Evolutionary conservation across 2,888 invertebrate genomes (phyloP).

Genomic region (Byasa hedistus): DNA sequence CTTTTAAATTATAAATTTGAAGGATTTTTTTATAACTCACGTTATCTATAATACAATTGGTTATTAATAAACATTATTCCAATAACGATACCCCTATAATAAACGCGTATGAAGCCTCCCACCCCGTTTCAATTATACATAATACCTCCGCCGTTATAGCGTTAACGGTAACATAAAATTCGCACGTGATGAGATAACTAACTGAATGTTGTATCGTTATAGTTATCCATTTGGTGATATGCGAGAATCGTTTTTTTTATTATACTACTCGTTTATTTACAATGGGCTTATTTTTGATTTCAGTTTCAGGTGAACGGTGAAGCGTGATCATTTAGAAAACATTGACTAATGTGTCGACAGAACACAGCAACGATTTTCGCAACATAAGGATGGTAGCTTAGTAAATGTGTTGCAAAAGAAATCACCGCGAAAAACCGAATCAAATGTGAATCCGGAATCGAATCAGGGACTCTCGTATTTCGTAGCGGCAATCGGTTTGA

Average conservation of each 20-base stretch:
- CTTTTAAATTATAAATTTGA: too few species aligned
- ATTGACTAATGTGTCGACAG: too few species aligned
- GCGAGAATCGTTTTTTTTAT: slow-evolving; percentile 25
- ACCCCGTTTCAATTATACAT: slow-evolving; percentile 26
- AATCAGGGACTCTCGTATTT: too few species aligned
- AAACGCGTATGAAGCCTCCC: background rate
- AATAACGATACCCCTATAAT: slow-evolving; percentile 1
- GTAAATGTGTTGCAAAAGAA: too few species aligned
- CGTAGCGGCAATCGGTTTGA: too few species aligned
- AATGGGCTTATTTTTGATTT: background rate
- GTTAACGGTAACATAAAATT: slow-evolving; percentile 42
- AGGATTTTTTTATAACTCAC: too few species aligned
- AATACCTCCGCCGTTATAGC: slow-evolving; percentile 23
- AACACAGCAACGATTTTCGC: too few species aligned
- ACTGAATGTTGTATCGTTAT: slow-evolving; percentile 36
- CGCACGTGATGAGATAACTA: slow-evolving; percentile 47
- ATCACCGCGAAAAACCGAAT: too few species aligned
- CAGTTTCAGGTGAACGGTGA: background rate
- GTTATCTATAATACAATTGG: too few species aligned
- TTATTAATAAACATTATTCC: too few species aligned
- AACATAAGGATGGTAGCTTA: too few species aligned
- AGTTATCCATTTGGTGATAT: slow-evolving; percentile 20
- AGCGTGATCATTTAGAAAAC: background rate
- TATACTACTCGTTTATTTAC: background rate
- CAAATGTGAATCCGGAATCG: background rate